phyloP scores from a whole-genome alignment of 2,113 vertebrate genomes.

The Tautogolabrus adspersus region DNA sequence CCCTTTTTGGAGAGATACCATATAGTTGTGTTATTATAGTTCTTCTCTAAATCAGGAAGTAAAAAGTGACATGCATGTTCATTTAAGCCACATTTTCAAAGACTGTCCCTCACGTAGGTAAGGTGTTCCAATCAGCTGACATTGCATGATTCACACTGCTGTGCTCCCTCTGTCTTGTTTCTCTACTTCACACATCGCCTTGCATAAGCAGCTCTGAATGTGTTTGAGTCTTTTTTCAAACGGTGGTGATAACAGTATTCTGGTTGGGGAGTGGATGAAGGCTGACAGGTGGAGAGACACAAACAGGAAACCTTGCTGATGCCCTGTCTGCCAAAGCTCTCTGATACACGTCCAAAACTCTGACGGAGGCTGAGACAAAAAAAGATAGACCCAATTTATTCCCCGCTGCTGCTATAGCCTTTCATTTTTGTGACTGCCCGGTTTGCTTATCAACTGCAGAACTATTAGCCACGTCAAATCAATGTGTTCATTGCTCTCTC shows the following conservation, averaged over 20 bases:
- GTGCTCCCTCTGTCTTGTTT: conserved; percentile 30
- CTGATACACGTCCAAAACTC: conserved; percentile 68
- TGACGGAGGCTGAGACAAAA: conserved; percentile 65
- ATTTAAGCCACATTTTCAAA: conserved; percentile 11
- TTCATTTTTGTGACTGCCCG: conserved; percentile 75
- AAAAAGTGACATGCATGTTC: not conserved
- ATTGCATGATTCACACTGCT: conserved; percentile 11
- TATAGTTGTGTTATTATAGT: not conserved
- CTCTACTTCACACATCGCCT: conserved; percentile 34
- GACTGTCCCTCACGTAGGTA: conserved; percentile 2
- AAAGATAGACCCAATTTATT: conserved; percentile 73
- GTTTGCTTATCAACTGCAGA: conserved; percentile 77
- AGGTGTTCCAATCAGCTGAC: conserved; percentile 25
- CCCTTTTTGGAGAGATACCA: not conserved
- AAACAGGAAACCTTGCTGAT: conserved; percentile 66
- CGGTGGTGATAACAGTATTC: conserved; percentile 51
- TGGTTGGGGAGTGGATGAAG: conserved; percentile 53
- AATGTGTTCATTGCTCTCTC: conserved; percentile 79
- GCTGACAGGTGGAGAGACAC: conserved; percentile 73
- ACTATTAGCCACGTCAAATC: conserved; percentile 82
- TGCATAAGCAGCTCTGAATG: conserved; percentile 46
- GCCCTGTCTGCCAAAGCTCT: conserved; percentile 57
- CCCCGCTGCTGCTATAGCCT: conserved; percentile 58
- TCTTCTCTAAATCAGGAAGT: not conserved
- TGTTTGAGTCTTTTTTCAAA: conserved; percentile 45